Conservation (phyloP, 2,797 vertebrate genomes). For the Sebastes nivosus region DNA sequence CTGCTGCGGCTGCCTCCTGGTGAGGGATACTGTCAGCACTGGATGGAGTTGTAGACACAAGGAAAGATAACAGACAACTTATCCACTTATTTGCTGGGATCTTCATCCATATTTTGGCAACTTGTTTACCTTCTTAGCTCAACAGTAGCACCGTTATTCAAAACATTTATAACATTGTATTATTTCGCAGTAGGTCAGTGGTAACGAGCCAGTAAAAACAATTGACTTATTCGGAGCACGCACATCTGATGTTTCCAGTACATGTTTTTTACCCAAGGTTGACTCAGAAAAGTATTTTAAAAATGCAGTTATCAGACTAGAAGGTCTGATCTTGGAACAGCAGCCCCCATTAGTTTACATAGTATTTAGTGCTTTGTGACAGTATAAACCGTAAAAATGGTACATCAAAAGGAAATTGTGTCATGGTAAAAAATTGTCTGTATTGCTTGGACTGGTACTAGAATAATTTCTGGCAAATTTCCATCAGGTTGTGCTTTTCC, state of each 20-base stretch:
- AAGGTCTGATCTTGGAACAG: not conserved
- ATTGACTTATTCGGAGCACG: not conserved
- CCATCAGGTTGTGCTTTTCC: not conserved
- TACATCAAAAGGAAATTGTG: not conserved
- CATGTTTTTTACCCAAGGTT: not conserved
- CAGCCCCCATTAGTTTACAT: not conserved
- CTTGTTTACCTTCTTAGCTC: not conserved
- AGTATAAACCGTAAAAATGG: not conserved
- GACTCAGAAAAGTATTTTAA: not conserved
- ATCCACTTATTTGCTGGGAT: not conserved
- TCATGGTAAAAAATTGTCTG: not conserved
- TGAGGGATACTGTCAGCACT: constrained; percentile 2
- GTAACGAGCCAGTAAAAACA: not conserved
- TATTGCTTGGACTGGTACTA: not conserved
- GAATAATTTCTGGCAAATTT: not conserved
- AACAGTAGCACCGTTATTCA: not conserved
- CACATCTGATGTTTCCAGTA: not conserved
- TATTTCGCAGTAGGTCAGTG: not conserved
- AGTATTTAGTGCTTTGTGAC: not conserved
- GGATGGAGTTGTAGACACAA: constrained; percentile 1
- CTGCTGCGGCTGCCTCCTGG: constrained; percentile 31
- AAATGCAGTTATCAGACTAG: not conserved
- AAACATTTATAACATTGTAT: not conserved
- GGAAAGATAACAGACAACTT: not conserved
- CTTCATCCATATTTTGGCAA: not conserved